Conservation (phyloP, 2,797 vertebrate species). For the Pogonophryne albipinna region DNA sequence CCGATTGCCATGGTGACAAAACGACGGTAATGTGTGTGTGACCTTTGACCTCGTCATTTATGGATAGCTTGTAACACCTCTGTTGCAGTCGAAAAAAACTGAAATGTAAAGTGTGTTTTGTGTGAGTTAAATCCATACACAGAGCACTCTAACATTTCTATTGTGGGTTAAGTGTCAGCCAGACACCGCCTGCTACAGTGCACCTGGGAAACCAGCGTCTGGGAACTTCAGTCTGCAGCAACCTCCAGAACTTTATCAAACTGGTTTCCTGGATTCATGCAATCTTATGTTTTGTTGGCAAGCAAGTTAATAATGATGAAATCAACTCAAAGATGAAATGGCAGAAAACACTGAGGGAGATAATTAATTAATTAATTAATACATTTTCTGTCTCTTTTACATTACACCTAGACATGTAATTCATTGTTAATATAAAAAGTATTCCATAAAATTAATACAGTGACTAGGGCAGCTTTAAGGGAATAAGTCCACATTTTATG, state of each 20-base stretch:
- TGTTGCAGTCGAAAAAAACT: constrained; percentile 40
- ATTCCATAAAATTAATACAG: neutral
- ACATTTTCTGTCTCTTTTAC: neutral
- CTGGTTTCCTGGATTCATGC: neutral
- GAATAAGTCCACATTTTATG: neutral
- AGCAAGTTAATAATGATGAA: constrained; percentile 4
- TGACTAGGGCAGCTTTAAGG: neutral
- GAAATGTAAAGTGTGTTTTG: constrained; percentile 39
- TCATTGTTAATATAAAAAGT: no score
- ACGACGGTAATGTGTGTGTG: constrained; percentile 31
- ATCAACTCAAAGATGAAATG: neutral
- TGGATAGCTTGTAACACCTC: constrained; percentile 55
- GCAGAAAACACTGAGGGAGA: neutral
- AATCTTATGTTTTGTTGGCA: neutral
- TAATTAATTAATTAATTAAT: neutral
- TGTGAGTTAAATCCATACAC: constrained; percentile 62
- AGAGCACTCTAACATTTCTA: constrained; percentile 52
- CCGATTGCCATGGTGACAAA: constrained; percentile 66
- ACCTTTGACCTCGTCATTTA: constrained; percentile 61
- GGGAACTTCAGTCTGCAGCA: constrained; percentile 55
- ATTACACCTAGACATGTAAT: neutral
- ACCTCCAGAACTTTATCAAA: constrained; percentile 44
- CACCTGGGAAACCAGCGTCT: constrained; percentile 67
- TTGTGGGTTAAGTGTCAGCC: constrained; percentile 73
- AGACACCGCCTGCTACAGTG: constrained; percentile 58